Conservation (phyloP, 2,888 invertebrate species). For the Itoplectis maculator region DNA sequence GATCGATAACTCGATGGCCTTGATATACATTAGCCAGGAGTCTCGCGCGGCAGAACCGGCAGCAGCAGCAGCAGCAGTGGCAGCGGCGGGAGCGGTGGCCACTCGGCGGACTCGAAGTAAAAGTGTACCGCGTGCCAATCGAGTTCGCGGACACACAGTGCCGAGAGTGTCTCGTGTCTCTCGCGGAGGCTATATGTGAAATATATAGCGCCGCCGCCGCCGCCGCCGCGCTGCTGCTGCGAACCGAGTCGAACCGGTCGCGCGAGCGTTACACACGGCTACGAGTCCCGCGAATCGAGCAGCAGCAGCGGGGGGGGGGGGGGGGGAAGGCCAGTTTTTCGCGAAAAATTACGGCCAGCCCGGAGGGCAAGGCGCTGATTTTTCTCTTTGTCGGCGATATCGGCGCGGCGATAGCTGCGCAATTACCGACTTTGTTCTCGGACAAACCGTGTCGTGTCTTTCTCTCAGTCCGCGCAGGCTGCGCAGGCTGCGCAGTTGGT, state of each 20-base stretch:
- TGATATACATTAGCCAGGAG: conserved; percentile 74
- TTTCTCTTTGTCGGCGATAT: conserved; percentile 56
- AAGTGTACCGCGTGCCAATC: conserved; percentile 68
- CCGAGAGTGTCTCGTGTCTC: conserved; percentile 22
- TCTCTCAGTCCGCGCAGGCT: conserved; percentile 4
- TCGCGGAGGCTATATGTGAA: background rate
- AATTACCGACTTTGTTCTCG: conserved; percentile 43
- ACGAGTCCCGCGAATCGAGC: too few species aligned
- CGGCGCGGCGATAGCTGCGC: conserved; percentile 25
- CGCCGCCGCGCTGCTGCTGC: too few species aligned
- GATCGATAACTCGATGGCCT: conserved; percentile 80
- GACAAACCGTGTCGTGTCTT: conserved; percentile 27
- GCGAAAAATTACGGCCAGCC: conserved; percentile 5
- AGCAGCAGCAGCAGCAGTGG: conserved; percentile 21
- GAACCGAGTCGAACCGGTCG: too few species aligned
- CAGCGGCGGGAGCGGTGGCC: background rate
- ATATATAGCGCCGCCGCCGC: background rate
- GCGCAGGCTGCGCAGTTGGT: background rate
- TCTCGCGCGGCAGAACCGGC: conserved; percentile 69
- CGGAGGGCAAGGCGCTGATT: too few species aligned
- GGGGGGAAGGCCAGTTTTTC: background rate
- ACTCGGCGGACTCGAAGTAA: conserved; percentile 68
- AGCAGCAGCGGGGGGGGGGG: too few species aligned
- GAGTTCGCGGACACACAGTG: conserved; percentile 21
- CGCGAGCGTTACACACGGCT: too few species aligned